These are phyloP conservation scores for Drosophila recens DNA, from an alignment of 2,888 invertebrate genomes.

Conservation along the genomic window DNA sequence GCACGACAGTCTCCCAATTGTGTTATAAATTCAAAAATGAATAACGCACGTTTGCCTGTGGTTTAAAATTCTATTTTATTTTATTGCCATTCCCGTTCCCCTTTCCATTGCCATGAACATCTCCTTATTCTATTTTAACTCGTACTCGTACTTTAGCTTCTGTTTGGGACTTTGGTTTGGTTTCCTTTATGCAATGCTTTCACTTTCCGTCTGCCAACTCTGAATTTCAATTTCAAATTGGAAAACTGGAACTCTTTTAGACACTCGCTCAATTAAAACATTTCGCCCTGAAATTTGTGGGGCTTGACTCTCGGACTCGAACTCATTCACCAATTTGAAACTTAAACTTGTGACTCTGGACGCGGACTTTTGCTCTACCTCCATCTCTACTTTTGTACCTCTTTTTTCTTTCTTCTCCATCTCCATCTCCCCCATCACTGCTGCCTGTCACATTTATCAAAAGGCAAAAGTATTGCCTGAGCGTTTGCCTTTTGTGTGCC, in stretches of 20 bases:
- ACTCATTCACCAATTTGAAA: slow-evolving; percentile 15
- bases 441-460: slow-evolving; percentile 43
- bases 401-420: background rate
- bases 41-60: slow-evolving; percentile 80
- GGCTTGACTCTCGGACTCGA: slow-evolving; percentile 8
- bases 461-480: slow-evolving; percentile 28
- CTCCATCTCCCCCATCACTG: background rate
- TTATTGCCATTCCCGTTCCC: slow-evolving; percentile 63
- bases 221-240: slow-evolving; percentile 34
- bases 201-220: slow-evolving; percentile 41
- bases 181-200: slow-evolving; percentile 61
- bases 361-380: slow-evolving; percentile 10
- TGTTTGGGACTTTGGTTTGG: slow-evolving; percentile 23
- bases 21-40: slow-evolving; percentile 82
- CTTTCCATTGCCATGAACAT: background rate
- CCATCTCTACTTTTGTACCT: background rate
- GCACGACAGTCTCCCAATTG: slow-evolving; percentile 73
- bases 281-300: slow-evolving; percentile 58
- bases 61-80: slow-evolving; percentile 77
- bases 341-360: slow-evolving; percentile 19
- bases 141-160: slow-evolving; percentile 5
- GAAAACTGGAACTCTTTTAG: slow-evolving; percentile 21
- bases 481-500: slow-evolving; percentile 37
- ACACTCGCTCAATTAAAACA: slow-evolving; percentile 67
- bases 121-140: background rate